These are phyloP conservation scores for Sesia bembeciformis DNA, from an alignment of 2,888 invertebrate species.

Conservation along the genomic window DNA sequence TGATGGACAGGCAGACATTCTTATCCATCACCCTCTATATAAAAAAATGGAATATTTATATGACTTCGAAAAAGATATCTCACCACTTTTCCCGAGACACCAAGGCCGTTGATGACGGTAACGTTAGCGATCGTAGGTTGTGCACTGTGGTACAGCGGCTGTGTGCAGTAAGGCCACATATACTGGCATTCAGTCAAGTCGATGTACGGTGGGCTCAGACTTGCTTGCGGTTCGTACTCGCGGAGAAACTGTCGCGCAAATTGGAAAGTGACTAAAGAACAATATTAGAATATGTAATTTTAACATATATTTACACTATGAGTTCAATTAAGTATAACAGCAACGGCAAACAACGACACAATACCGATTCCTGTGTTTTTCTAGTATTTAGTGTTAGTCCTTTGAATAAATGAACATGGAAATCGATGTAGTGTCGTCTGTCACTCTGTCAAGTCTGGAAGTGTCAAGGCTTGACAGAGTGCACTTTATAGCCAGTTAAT, in stretches of 20 bases:
- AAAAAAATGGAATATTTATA: neutral
- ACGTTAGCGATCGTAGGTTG: constrained; percentile 94
- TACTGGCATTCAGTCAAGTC: constrained; percentile 96
- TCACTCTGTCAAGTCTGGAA: no score
- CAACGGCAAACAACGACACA: no score
- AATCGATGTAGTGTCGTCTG: no score
- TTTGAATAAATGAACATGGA: no score
- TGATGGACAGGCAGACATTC: no score
- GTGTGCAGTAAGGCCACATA: constrained; percentile 99
- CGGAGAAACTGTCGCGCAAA: constrained; percentile 58
- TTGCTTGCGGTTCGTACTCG: constrained; percentile 76
- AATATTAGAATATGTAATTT: neutral
- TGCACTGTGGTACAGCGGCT: constrained; percentile 91
- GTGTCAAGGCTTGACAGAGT: no score
- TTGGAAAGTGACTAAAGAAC: neutral
- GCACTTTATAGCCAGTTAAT: no score
- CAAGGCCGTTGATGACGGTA: constrained; percentile 94
- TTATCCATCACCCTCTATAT: neutral
- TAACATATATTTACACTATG: neutral
- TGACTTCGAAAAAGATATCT: neutral
- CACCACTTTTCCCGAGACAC: constrained; percentile 88
- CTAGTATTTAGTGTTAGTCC: no score
- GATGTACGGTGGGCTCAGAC: constrained; percentile 86
- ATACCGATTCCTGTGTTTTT: no score
- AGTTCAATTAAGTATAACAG: neutral